A percentile compares a stretch with the other conserved stretches of the same genome.
Evolutionary conservation across 2,888 invertebrate genomes (phyloP).

Genomic region (Dynastes maya): DNA sequence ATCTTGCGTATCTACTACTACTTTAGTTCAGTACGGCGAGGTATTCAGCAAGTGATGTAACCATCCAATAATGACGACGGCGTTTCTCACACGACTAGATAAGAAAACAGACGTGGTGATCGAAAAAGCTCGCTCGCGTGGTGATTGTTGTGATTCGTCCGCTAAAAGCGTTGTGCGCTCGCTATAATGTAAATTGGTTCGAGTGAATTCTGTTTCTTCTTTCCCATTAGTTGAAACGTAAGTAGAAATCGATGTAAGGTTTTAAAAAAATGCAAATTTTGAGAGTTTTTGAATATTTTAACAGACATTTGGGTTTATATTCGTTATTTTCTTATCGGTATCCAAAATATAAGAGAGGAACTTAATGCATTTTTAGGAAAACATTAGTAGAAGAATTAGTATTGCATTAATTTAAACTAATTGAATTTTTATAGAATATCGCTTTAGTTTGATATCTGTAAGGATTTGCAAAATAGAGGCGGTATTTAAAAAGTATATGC

Average conservation of each 20-base stretch:
- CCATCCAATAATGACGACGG: conserved; percentile 9
- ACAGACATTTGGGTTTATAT: too few relatives aligned
- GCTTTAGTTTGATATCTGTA: too few relatives aligned
- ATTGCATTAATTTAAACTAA: too few relatives aligned
- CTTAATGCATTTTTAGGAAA: too few relatives aligned
- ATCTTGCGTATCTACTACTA: conserved; percentile 34
- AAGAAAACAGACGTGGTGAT: conserved; percentile 29
- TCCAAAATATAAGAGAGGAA: too few relatives aligned
- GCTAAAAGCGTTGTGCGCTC: not conserved
- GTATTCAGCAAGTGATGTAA: conserved; percentile 31
- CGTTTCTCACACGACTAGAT: conserved; percentile 30
- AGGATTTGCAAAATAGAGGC: too few relatives aligned
- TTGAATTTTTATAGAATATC: too few relatives aligned
- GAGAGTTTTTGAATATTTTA: too few relatives aligned
- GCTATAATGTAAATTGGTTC: conserved; percentile 22
- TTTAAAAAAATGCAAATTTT: too few relatives aligned
- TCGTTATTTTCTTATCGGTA: too few relatives aligned
- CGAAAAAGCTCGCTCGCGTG: conserved; percentile 25
- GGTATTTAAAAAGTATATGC: too few relatives aligned
- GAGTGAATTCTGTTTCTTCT: conserved; percentile 18
- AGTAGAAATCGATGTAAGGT: conserved; percentile 5
- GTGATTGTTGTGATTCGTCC: conserved; percentile 10
- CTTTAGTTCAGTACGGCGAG: conserved; percentile 35
- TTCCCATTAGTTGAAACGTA: conserved; percentile 21
- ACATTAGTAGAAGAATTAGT: too few relatives aligned